Conservation (phyloP, 2,888 invertebrate species). For the Incurvaria masculella region DNA sequence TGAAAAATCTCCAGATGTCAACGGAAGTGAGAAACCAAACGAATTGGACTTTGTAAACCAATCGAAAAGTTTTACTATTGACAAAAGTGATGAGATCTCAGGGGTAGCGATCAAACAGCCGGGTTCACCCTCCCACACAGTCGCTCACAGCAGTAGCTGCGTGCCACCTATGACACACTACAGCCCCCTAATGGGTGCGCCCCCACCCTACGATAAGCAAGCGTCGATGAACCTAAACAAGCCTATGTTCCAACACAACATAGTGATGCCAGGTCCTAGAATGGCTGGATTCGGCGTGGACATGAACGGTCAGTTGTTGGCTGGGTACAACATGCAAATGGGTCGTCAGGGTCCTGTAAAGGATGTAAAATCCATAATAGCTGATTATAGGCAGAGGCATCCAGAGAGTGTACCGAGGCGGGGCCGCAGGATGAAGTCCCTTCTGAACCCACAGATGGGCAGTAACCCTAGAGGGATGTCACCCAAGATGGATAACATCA, state of each 20-base stretch:
- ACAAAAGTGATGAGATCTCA: constrained; percentile 49
- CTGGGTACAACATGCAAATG: constrained; percentile 48
- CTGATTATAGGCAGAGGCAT: constrained; percentile 74
- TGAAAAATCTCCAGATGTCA: constrained; percentile 40
- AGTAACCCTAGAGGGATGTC: constrained; percentile 41
- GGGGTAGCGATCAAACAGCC: constrained; percentile 42
- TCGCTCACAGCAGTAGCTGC: too few relatives aligned
- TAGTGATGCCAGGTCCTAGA: constrained; percentile 40
- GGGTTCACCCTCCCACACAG: constrained; percentile 18
- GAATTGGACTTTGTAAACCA: constrained; percentile 46
- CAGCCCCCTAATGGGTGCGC: constrained; percentile 40
- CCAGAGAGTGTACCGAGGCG: constrained; percentile 70
- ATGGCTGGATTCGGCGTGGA: constrained; percentile 42
- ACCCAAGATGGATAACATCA: constrained; percentile 35
- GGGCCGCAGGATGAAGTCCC: constrained; percentile 60
- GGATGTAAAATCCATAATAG: constrained; percentile 79
- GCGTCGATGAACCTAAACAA: constrained; percentile 43
- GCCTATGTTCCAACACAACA: constrained; percentile 39
- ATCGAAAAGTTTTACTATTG: constrained; percentile 42
- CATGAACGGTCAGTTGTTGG: constrained; percentile 55
- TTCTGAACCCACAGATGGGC: constrained; percentile 41
- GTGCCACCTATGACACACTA: constrained; percentile 25
- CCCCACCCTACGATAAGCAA: constrained; percentile 46
- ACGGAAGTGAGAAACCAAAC: constrained; percentile 30
- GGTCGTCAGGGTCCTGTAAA: constrained; percentile 75